A percentile compares a stretch with the other conserved stretches of the same genome.
phyloP scores from a whole-genome alignment of 2,888 invertebrate species.

The Dryococelus australis region DNA sequence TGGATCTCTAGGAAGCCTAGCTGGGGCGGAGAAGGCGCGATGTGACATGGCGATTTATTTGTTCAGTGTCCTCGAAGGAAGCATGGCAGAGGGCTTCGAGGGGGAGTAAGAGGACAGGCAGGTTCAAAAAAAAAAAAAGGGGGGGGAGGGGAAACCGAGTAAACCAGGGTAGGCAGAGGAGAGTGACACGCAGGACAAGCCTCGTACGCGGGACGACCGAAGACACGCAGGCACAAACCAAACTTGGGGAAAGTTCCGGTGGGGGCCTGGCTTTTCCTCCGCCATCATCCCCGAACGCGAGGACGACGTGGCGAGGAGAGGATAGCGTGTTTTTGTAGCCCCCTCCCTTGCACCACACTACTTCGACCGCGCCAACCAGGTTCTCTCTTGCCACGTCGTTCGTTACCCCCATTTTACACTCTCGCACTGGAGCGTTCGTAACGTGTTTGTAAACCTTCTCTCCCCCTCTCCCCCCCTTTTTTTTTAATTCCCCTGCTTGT shows the following conservation, averaged over 20 bases:
- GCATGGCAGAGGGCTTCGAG: background rate
- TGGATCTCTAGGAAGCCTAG: background rate
- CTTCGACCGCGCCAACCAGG: constrained; percentile 8
- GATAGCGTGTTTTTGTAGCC: background rate
- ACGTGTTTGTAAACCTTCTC: background rate
- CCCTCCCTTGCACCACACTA: background rate
- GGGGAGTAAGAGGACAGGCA: background rate
- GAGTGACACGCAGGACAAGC: background rate
- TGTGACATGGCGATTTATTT: constrained; percentile 9
- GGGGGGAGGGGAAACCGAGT: too few species aligned
- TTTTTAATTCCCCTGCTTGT: too few species aligned
- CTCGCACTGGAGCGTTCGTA: background rate
- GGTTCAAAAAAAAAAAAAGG: too few species aligned
- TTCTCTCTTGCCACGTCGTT: background rate
- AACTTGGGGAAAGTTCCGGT: background rate
- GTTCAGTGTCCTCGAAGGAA: background rate
- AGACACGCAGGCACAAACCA: background rate
- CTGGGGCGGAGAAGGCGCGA: background rate
- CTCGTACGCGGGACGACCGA: background rate
- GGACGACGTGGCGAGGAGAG: background rate
- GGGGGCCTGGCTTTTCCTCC: background rate
- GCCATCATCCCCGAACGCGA: background rate
- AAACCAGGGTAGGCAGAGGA: too few species aligned
- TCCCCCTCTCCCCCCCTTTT: background rate
- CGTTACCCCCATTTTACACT: background rate